Conservation (phyloP, 2,888 invertebrate genomes). For the Patella caerulea region DNA sequence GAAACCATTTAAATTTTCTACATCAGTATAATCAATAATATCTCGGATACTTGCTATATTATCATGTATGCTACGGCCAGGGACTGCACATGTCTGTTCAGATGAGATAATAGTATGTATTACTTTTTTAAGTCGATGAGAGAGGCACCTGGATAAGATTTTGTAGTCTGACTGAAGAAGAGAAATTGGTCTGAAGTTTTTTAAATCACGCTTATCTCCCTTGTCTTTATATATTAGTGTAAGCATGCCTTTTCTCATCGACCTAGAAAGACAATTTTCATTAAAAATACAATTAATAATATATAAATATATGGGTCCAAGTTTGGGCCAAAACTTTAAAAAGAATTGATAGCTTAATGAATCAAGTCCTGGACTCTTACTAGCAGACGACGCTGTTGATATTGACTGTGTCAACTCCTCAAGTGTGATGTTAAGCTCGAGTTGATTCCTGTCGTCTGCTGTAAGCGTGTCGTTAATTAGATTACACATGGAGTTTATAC, state of each 20-base stretch:
- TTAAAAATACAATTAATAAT: conserved; percentile 27
- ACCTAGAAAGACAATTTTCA: conserved; percentile 23
- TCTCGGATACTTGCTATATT: conserved; percentile 40
- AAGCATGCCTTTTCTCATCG: conserved; percentile 25
- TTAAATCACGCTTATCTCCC: conserved; percentile 29
- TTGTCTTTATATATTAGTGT: conserved; percentile 42
- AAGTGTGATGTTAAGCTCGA: conserved; percentile 12
- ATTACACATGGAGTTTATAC: not conserved
- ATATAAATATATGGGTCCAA: conserved; percentile 22
- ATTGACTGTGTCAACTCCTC: conserved; percentile 19
- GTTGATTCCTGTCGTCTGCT: not conserved
- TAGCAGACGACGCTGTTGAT: conserved; percentile 26
- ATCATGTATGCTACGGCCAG: conserved; percentile 42
- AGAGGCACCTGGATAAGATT: conserved; percentile 40
- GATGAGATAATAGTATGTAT: conserved; percentile 32
- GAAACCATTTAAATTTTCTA: conserved; percentile 33
- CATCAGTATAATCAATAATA: conserved; percentile 39
- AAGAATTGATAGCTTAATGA: conserved; percentile 9
- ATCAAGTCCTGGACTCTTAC: conserved; percentile 23
- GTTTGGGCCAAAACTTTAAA: conserved; percentile 4
- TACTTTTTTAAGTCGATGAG: conserved; percentile 34
- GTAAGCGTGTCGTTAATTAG: not conserved
- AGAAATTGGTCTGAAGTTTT: conserved; percentile 45
- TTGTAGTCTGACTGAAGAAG: conserved; percentile 43
- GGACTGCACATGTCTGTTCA: conserved; percentile 44